A percentile compares a stretch with the other conserved stretches of the same genome.
Conservation (phyloP, 2,888 invertebrate species). For the Fabriciana adippe region DNA sequence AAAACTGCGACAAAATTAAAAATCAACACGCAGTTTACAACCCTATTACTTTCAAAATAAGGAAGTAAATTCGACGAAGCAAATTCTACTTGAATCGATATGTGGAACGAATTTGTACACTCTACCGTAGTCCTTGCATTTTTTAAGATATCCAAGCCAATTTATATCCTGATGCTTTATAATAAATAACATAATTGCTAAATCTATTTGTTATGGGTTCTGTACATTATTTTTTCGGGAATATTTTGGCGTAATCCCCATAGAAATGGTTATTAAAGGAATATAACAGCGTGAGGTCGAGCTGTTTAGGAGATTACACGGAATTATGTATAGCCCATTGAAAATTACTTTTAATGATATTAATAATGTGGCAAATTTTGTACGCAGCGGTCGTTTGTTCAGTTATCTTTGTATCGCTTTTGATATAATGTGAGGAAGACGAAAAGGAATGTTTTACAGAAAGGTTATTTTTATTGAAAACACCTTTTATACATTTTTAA, state of each 20-base stretch:
- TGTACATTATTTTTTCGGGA: conserved; percentile 5
- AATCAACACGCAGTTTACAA: conserved; percentile 1
- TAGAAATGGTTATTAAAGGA: conserved; percentile 33
- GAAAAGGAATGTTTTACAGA: neutral
- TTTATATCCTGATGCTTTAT: neutral
- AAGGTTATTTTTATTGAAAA: neutral
- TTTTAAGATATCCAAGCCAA: neutral
- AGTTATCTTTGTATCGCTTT: too few relatives aligned
- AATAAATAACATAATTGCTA: neutral
- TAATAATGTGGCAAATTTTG: conserved; percentile 20
- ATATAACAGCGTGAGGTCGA: conserved; percentile 39
- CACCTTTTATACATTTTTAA: too few relatives aligned
- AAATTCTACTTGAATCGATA: neutral
- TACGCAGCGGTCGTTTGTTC: neutral
- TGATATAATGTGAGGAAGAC: neutral
- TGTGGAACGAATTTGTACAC: conserved; percentile 13
- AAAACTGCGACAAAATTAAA: neutral
- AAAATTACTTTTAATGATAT: conserved; percentile 30
- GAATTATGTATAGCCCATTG: conserved; percentile 35
- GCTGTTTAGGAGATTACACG: conserved; percentile 39
- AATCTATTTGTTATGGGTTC: neutral
- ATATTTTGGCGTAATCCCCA: conserved; percentile 31
- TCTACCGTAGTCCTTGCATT: neutral
- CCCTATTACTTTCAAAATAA: neutral
- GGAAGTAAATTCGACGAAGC: conserved; percentile 5